Conservation (phyloP, 2,888 invertebrate genomes). For the Lutraria lutraria region DNA sequence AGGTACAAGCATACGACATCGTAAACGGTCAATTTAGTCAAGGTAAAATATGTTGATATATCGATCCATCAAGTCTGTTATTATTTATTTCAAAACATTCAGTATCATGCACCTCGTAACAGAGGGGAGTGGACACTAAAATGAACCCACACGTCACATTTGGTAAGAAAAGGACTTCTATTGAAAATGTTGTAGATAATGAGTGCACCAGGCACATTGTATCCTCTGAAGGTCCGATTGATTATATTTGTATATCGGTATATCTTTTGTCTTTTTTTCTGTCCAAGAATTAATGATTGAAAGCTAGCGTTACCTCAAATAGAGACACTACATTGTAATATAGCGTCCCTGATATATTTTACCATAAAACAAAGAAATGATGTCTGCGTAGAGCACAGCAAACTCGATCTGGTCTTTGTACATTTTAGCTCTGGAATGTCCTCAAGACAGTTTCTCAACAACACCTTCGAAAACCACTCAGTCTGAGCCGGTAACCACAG, state of each 20-base stretch:
- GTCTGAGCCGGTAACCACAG: not conserved
- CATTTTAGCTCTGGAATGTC: conserved; percentile 25
- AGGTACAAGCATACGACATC: conserved; percentile 26
- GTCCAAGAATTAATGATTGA: too few relatives aligned
- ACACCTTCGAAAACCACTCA: not conserved
- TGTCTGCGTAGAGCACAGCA: not conserved
- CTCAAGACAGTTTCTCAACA: conserved; percentile 8
- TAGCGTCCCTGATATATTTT: too few relatives aligned
- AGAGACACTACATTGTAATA: too few relatives aligned
- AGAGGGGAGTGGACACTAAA: not conserved
- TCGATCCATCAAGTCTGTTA: not conserved
- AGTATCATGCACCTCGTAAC: too few relatives aligned
- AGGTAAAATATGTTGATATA: conserved; percentile 14
- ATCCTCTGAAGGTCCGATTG: too few relatives aligned
- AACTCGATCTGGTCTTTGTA: not conserved
- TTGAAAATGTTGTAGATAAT: not conserved
- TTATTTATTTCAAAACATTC: not conserved
- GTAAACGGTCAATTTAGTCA: conserved; percentile 14
- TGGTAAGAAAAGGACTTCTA: not conserved
- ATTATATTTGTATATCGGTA: too few relatives aligned
- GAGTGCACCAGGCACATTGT: too few relatives aligned
- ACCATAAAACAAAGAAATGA: not conserved
- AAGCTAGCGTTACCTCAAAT: not conserved
- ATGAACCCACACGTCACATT: not conserved
- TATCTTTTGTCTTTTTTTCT: too few relatives aligned